Evolutionary conservation across 2,797 vertebrate species (phyloP).

Genomic region (Pangasius sanitwongsei): DNA sequence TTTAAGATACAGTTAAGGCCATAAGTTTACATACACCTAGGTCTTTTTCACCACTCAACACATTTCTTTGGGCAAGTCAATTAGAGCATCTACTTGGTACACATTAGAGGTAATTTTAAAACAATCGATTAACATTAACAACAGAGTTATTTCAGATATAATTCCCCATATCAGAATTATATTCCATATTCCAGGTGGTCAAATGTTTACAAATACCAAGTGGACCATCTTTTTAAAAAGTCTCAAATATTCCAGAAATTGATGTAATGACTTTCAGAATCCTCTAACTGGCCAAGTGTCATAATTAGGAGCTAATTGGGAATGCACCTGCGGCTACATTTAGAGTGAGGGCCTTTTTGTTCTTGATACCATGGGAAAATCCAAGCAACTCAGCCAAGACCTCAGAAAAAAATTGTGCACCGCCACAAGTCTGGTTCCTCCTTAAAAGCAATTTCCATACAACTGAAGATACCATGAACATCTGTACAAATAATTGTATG

Average conservation of each 20-base stretch:
- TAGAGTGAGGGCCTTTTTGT: not conserved
- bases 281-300: too few relatives aligned
- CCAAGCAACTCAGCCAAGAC: not conserved
- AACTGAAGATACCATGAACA: not conserved
- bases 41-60: not conserved
- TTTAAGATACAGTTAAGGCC: not conserved
- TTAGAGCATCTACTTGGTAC: not conserved
- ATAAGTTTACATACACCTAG: too few relatives aligned
- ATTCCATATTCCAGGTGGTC: not conserved
- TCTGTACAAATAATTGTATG: not conserved
- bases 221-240: not conserved
- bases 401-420: not conserved
- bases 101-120: not conserved
- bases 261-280: too few relatives aligned
- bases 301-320: not conserved
- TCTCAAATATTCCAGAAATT: not conserved
- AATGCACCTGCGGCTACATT: not conserved
- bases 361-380: not conserved
- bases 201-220: not conserved
- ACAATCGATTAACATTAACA: not conserved
- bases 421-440: not conserved
- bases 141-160: not conserved
- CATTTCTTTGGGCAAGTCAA: not conserved
- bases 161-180: not conserved
- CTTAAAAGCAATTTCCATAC: not conserved